These are phyloP conservation scores for Andrena cerasifolii DNA, from an alignment of 1,140 invertebrate species.

Conservation along the genomic window DNA sequence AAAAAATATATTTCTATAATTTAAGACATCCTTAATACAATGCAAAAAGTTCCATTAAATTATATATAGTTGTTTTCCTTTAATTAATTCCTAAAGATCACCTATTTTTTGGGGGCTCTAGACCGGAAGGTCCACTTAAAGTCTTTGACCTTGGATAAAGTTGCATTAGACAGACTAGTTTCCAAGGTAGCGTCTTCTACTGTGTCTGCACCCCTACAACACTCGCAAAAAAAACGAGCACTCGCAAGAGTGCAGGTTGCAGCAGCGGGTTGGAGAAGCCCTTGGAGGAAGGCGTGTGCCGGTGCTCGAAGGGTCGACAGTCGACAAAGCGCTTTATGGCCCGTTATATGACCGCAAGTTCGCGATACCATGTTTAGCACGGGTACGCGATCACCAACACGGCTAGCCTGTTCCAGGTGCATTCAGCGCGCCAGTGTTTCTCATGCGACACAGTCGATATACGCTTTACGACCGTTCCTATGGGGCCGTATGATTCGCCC, in stretches of 20 bases:
- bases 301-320: constrained; percentile 32
- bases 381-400: constrained; percentile 44
- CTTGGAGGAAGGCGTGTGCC: constrained; percentile 28
- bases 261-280: neutral
- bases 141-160: too few relatives aligned
- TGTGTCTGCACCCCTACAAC: too few relatives aligned
- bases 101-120: too few relatives aligned
- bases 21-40: too few relatives aligned
- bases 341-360: constrained; percentile 55
- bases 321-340: constrained; percentile 47
- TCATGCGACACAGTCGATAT: constrained; percentile 16
- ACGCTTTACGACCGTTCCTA: constrained; percentile 4
- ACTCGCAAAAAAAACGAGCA: neutral
- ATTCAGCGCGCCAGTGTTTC: constrained; percentile 36
- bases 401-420: constrained; percentile 39
- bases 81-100: too few relatives aligned
- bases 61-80: too few relatives aligned
- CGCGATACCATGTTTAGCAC: constrained; percentile 53
- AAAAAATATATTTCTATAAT: too few relatives aligned
- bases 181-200: too few relatives aligned
- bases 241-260: neutral
- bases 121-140: too few relatives aligned
- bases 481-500: neutral
- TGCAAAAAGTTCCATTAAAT: too few relatives aligned
- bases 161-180: too few relatives aligned